Evolutionary conservation across 2,888 invertebrate species (phyloP).

Genomic region (Dioctria rufipes): DNA sequence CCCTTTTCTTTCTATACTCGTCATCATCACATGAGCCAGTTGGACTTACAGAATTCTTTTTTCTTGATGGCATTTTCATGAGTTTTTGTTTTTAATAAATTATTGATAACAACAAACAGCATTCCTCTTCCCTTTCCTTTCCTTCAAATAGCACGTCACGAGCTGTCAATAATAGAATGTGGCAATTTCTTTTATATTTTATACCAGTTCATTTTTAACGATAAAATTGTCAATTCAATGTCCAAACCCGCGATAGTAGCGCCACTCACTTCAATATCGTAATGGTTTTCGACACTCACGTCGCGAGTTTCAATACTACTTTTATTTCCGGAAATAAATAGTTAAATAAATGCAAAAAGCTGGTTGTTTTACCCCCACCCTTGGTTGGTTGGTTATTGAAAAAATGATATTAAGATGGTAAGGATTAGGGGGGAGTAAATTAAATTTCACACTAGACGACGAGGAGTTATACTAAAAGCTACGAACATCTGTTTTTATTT

Average conservation of each 20-base stretch:
- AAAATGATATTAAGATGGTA: background rate
- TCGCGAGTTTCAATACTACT: no score
- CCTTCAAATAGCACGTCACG: no score
- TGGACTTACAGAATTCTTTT: constrained; percentile 66
- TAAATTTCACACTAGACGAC: background rate
- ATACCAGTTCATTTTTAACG: no score
- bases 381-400: background rate
- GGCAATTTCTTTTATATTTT: no score
- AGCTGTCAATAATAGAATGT: no score
- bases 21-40: constrained; percentile 64
- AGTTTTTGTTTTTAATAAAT: background rate
- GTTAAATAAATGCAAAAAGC: background rate
- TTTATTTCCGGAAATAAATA: no score
- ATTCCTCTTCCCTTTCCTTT: no score
- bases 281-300: no score
- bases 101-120: no score
- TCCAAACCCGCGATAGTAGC: no score
- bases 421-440: background rate
- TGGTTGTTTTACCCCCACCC: background rate
- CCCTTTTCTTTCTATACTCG: constrained; percentile 67
- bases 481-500: constrained; percentile 7
- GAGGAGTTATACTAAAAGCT: constrained; percentile 8
- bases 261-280: no score
- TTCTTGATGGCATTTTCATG: constrained; percentile 67
- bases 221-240: no score